A percentile compares a stretch with the other conserved stretches of the same genome.
phyloP scores from a whole-genome alignment of 1,140 invertebrate species.

The Conus betulinus region DNA sequence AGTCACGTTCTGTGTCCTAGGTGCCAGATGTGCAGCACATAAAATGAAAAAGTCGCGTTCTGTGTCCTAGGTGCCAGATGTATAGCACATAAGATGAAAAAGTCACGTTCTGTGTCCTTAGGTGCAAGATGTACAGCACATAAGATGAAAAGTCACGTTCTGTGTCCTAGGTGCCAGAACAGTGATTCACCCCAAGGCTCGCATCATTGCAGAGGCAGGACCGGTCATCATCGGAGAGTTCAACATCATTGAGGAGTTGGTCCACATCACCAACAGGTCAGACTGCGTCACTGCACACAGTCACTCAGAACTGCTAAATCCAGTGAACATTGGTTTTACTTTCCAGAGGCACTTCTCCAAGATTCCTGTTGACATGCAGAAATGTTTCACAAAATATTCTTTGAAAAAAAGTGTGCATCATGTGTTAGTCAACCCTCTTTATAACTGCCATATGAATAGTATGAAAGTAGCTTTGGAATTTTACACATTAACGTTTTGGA shows the following conservation, averaged over 20 bases:
- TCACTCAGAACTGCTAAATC: no score
- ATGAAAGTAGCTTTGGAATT: no score
- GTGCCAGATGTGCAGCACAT: no score
- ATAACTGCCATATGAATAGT: no score
- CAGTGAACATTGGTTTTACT: no score
- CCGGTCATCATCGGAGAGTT: constrained; percentile 96
- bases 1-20: background rate
- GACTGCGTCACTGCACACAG: background rate
- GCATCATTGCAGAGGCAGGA: constrained; percentile 93
- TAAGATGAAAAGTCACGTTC: background rate
- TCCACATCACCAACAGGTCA: constrained; percentile 87
- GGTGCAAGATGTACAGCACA: no score
- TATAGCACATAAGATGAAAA: background rate
- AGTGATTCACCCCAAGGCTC: constrained; percentile 94
- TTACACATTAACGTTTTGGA: no score
- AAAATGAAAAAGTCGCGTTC: background rate
- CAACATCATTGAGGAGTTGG: constrained; percentile 96
- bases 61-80: constrained; percentile 78
- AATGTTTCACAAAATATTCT: no score
- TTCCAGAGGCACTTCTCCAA: no score
- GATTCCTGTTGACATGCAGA: no score
- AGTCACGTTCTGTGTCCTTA: background rate
- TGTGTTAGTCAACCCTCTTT: no score
- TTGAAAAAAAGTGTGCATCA: no score
- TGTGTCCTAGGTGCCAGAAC: constrained; percentile 82